Evolutionary conservation across 2,113 vertebrate species (phyloP).

Genomic region (Rhegmatorhina hoffmannsi): DNA sequence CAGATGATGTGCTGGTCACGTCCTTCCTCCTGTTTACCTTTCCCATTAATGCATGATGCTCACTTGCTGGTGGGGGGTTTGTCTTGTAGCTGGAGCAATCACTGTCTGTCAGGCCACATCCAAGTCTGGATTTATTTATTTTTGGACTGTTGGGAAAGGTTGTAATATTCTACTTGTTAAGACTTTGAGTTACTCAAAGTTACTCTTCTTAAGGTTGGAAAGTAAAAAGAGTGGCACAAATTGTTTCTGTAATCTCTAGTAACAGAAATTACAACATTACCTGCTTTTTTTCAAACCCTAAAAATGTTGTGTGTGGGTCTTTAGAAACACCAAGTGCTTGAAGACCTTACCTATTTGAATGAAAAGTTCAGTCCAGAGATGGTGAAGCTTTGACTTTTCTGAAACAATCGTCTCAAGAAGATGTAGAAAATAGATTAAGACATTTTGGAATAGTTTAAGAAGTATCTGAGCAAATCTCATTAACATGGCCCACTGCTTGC

Average conservation of each 20-base stretch:
- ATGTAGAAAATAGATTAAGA: conserved; percentile 55
- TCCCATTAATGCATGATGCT: neutral
- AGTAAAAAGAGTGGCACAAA: neutral
- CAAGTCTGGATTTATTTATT: neutral
- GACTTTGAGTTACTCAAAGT: neutral
- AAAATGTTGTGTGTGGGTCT: neutral
- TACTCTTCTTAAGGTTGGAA: neutral
- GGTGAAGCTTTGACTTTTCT: conserved; percentile 2
- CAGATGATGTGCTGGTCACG: neutral
- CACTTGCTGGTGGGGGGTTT: neutral
- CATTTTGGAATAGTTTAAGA: conserved; percentile 42
- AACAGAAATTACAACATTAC: neutral
- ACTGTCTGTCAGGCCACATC: neutral
- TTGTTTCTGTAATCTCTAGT: neutral
- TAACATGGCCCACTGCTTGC: conserved; percentile 58
- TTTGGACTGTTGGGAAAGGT: neutral
- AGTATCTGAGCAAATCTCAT: conserved; percentile 63
- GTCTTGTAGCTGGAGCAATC: neutral
- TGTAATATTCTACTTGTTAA: neutral
- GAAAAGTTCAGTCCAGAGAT: neutral
- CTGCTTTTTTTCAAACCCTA: neutral
- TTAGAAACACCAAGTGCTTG: neutral
- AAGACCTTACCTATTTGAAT: neutral
- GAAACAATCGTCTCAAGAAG: conserved; percentile 21
- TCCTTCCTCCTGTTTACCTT: neutral